Conservation (phyloP, 2,113 vertebrate species). For the Cercocebus atys region DNA sequence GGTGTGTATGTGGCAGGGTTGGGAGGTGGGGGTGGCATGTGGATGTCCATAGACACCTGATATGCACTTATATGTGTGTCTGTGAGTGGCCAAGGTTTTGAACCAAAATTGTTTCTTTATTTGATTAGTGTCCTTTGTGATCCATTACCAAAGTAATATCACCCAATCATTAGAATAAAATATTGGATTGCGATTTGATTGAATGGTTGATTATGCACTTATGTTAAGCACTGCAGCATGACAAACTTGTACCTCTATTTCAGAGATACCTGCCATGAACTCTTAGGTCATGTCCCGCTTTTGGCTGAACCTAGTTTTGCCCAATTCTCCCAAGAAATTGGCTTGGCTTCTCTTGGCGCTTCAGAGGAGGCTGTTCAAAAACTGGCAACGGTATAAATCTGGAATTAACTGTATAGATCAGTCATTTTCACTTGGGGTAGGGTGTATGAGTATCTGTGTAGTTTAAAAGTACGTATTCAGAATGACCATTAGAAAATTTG, state of each 20-base stretch:
- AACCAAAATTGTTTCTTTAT: background rate
- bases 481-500: background rate
- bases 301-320: conserved; percentile 98
- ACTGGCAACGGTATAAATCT: conserved; percentile 93
- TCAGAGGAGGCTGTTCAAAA: conserved; percentile 97
- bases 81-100: background rate
- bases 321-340: conserved; percentile 99
- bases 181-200: background rate
- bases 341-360: conserved; percentile 96
- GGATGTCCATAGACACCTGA: background rate
- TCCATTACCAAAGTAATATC: background rate
- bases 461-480: conserved; percentile 22
- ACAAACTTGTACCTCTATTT: conserved; percentile 66
- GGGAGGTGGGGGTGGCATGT: background rate
- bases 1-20: background rate
- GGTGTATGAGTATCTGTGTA: background rate
- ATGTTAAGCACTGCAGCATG: background rate
- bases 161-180: background rate
- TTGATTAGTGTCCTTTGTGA: background rate
- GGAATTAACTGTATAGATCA: background rate
- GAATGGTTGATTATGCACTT: background rate
- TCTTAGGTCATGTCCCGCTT: conserved; percentile 96
- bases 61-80: background rate
- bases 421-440: background rate
- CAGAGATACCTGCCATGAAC: conserved; percentile 98